Base-by-base conservation (phyloP, 2,113 vertebrate genomes). In the Ictalurus furcatus region DNA sequence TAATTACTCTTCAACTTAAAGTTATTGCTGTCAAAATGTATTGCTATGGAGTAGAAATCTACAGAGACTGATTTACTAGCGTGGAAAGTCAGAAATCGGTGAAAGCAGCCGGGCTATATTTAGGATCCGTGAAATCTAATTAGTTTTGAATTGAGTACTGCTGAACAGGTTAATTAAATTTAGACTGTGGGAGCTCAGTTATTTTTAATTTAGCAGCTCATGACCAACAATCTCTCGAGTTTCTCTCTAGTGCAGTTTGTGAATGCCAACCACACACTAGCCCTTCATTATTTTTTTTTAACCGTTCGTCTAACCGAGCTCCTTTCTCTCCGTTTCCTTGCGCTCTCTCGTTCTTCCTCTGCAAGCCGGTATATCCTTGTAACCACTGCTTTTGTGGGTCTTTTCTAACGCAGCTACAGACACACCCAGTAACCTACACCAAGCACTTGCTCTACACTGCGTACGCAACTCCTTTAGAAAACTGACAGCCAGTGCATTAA, bases 321-420 rank as follows among this genome's bases (percentile, higher is more conserved):
- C 65, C 37, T 84, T 52, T 84, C 61, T 52, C n/a, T 74, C 67
- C 52, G 40, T 78, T 13, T 78, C 74, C 23, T 52, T 6, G 4
- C 17, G 11, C 74, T 76, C 37, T 44, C 1, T 73, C 23, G 19
- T 56, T 86, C 80, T 71, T 58, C 28, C 40, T 85, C 71, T 85
- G 11, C 52, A 74, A 81, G 80, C 84, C 79, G 44, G 87, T n/a
- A 71, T 54, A 86, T 90, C 82, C 85, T 89, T 58, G 84, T 74
- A 73, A 85, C 87, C 80, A 37, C 28, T 28, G 69, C 80, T 79
- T 90, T 80, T 84, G 56, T 69, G 67, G 30, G 87, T 44, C 56
- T 88, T 91, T 90, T 91, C 82, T 76, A 87, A 83, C 82, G 87
- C 85, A 17, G 67, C 87, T 81, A 89, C 88, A 69, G 89, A 84